These are phyloP conservation scores for Ceraclea dissimilis DNA, from an alignment of 2,888 invertebrate genomes.

Conservation along the genomic window DNA sequence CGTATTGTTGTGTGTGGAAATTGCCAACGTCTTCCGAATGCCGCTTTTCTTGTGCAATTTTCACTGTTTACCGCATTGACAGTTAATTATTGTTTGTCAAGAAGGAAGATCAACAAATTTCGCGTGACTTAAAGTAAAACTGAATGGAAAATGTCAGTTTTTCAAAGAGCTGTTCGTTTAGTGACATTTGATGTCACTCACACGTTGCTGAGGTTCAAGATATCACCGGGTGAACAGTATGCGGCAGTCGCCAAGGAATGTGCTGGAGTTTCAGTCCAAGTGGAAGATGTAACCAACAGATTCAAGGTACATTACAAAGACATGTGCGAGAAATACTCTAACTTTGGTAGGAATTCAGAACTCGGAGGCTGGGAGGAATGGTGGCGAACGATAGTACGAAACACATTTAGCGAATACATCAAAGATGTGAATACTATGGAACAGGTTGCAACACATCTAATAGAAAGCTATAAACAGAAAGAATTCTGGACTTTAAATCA, in stretches of 20 bases:
- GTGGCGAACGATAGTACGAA: slow-evolving; percentile 68
- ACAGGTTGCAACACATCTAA: slow-evolving; percentile 50
- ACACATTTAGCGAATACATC: slow-evolving; percentile 54
- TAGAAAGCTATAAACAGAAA: slow-evolving; percentile 62
- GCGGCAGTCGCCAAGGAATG: slow-evolving; percentile 59
- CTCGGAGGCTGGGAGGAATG: slow-evolving; percentile 68
- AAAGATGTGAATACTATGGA: slow-evolving; percentile 31
- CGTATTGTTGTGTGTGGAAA: no score
- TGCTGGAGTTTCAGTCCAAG: slow-evolving; percentile 49
- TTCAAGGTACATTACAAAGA: slow-evolving; percentile 58
- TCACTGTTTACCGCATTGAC: no score
- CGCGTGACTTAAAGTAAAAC: no score
- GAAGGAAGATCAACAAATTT: no score
- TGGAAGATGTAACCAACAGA: slow-evolving; percentile 44
- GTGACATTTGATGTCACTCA: slow-evolving; percentile 87
- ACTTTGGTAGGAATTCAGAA: slow-evolving; percentile 64
- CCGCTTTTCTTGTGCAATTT: no score
- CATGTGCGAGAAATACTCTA: slow-evolving; percentile 65
- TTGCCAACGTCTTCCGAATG: no score
- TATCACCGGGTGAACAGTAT: slow-evolving; percentile 68
- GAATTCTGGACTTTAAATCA: slow-evolving; percentile 67
- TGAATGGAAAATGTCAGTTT: slow-evolving; percentile 35
- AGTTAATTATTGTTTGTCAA: no score
- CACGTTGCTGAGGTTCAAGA: slow-evolving; percentile 67
- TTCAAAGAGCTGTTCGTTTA: slow-evolving; percentile 47